phyloP scores from a whole-genome alignment of 2,888 invertebrate species.

The Tholera decimalis region DNA sequence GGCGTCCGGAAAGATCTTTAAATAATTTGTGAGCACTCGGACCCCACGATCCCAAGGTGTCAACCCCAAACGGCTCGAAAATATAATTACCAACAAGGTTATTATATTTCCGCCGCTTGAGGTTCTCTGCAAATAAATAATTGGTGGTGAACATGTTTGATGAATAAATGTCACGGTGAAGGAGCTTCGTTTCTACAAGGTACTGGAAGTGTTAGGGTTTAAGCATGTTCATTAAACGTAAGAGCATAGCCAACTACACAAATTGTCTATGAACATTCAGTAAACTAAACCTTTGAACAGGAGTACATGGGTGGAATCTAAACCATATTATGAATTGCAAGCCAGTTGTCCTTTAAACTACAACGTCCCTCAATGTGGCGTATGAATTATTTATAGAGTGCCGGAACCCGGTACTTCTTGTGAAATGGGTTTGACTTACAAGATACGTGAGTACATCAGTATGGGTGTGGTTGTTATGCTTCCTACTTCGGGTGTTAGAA shows the following conservation, averaged over 20 bases:
- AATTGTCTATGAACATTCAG: slow-evolving; percentile 3
- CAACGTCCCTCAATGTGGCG: slow-evolving; percentile 49
- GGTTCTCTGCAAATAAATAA: no score
- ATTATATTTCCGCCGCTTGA: no score
- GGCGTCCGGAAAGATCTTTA: no score
- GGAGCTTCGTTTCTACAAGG: no score
- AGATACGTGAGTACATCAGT: slow-evolving; percentile 45
- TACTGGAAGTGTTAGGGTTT: no score
- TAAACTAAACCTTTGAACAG: not conserved
- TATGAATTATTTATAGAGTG: slow-evolving; percentile 59
- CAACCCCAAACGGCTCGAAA: no score
- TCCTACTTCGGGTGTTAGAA: slow-evolving; percentile 3
- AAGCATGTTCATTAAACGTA: not conserved
- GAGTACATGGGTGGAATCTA: slow-evolving; percentile 7
- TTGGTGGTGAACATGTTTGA: no score
- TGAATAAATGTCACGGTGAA: no score
- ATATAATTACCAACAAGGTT: no score
- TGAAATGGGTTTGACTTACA: slow-evolving; percentile 56
- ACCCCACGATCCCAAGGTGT: no score
- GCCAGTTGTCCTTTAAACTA: slow-evolving; percentile 54
- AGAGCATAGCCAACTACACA: not conserved
- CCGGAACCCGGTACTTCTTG: slow-evolving; percentile 39
- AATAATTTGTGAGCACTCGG: no score
- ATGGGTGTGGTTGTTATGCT: slow-evolving; percentile 31
- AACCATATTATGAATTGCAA: slow-evolving; percentile 52